A percentile compares a stretch with the other conserved stretches of the same genome.
Conservation (phyloP, 2,888 invertebrate genomes). For the Trachelus troglodyta region DNA sequence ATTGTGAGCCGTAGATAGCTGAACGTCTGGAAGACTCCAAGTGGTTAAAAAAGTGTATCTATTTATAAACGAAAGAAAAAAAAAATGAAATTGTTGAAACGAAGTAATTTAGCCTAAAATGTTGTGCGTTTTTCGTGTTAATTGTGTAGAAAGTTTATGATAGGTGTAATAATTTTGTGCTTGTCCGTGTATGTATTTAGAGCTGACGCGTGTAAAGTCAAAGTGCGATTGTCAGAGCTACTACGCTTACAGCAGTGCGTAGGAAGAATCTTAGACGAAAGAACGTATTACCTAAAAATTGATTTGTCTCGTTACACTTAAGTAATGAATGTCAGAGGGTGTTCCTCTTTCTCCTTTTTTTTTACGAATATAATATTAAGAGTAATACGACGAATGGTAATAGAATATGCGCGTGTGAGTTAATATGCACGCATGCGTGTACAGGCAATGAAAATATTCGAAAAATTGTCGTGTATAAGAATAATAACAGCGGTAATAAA, state of each 20-base stretch:
- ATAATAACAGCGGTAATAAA: slow-evolving; percentile 6
- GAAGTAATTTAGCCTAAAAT: not conserved
- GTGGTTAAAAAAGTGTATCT: not conserved
- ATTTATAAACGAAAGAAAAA: not conserved
- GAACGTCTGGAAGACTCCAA: too few relatives aligned
- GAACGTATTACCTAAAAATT: not conserved
- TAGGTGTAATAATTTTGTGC: not conserved
- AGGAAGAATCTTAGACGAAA: slow-evolving; percentile 7
- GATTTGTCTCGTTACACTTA: slow-evolving; percentile 7
- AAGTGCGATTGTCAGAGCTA: slow-evolving; percentile 40
- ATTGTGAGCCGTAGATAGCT: too few relatives aligned
- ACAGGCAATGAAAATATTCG: not conserved
- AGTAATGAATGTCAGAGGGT: not conserved
- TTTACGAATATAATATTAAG: not conserved
- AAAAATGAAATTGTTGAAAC: not conserved
- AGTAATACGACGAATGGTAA: not conserved
- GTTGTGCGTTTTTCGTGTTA: not conserved
- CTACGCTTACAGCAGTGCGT: slow-evolving; percentile 18
- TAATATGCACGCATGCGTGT: not conserved
- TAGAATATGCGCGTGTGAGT: not conserved
- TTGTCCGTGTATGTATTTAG: not conserved
- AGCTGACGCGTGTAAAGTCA: not conserved
- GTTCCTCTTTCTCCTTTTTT: not conserved
- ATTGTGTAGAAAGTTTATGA: not conserved
- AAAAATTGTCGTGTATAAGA: not conserved